These are phyloP conservation scores for Polydrusus tereticollis DNA, from an alignment of 2,888 invertebrate genomes.

Conservation along the genomic window DNA sequence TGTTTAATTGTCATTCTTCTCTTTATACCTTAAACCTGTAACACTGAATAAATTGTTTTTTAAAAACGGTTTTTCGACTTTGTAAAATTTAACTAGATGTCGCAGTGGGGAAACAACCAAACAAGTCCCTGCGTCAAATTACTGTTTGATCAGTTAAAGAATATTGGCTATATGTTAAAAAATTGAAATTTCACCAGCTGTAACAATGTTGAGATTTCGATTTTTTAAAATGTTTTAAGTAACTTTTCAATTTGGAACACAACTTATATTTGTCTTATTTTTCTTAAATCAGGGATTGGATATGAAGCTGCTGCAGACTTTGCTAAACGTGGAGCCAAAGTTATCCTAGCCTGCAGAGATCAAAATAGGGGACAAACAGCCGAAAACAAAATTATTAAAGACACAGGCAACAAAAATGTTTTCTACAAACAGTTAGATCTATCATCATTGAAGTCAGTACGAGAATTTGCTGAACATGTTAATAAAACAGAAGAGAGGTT, in stretches of 20 bases:
- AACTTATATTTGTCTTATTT: background rate
- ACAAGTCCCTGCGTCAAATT: too few species aligned
- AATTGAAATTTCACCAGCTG: too few species aligned
- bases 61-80: too few species aligned
- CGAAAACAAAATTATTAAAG: slow-evolving; percentile 57
- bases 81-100: too few species aligned
- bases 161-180: too few species aligned
- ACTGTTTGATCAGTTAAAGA: too few species aligned
- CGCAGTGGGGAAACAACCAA: too few species aligned
- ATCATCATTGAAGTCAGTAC: slow-evolving; percentile 69
- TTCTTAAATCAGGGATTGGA: slow-evolving; percentile 63
- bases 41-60: too few species aligned
- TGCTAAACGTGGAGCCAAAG: slow-evolving; percentile 68
- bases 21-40: too few species aligned
- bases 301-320: slow-evolving; percentile 65
- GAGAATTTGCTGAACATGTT: slow-evolving; percentile 74
- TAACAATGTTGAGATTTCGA: too few species aligned
- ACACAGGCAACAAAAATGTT: slow-evolving; percentile 62
- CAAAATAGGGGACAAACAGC: slow-evolving; percentile 53
- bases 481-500: slow-evolving; percentile 69
- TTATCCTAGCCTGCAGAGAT: slow-evolving; percentile 70
- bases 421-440: slow-evolving; percentile 68
- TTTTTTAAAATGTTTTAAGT: too few species aligned
- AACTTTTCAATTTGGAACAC: background rate
- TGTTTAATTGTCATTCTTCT: too few species aligned